phyloP scores from a whole-genome alignment of 2,888 invertebrate species.

The Serrognathus titanus region DNA sequence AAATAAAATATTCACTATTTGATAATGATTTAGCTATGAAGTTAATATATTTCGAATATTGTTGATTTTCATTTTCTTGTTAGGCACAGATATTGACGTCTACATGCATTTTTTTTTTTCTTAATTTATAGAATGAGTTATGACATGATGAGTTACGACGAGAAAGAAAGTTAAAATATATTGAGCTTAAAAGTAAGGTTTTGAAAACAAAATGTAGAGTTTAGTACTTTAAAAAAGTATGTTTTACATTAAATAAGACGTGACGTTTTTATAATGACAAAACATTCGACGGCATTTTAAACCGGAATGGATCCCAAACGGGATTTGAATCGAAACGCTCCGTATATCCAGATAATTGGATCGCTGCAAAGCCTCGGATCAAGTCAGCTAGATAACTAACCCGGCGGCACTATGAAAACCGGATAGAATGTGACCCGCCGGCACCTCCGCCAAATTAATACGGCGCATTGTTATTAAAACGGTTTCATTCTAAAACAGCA shows the following conservation, averaged over 20 bases:
- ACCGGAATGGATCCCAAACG: conserved; percentile 42
- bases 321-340: conserved; percentile 47
- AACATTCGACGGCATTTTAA: conserved; percentile 25
- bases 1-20: no score
- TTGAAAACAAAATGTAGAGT: no score
- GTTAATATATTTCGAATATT: no score
- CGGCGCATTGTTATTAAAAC: conserved; percentile 27
- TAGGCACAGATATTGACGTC: no score
- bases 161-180: no score
- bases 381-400: conserved; percentile 48
- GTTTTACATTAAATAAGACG: neutral
- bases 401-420: conserved; percentile 40
- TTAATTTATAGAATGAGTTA: no score
- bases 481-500: conserved; percentile 38
- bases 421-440: conserved; percentile 37
- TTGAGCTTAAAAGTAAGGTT: no score
- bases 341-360: conserved; percentile 50
- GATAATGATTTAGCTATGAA: no score
- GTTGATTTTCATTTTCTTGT: no score
- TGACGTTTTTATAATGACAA: conserved; percentile 1
- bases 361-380: conserved; percentile 48
- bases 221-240: no score
- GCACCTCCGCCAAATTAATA: conserved; percentile 19
- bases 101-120: no score
- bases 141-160: no score